Evolutionary conservation across 2,113 vertebrate genomes (phyloP).

Genomic region (Sialia sialis): DNA sequence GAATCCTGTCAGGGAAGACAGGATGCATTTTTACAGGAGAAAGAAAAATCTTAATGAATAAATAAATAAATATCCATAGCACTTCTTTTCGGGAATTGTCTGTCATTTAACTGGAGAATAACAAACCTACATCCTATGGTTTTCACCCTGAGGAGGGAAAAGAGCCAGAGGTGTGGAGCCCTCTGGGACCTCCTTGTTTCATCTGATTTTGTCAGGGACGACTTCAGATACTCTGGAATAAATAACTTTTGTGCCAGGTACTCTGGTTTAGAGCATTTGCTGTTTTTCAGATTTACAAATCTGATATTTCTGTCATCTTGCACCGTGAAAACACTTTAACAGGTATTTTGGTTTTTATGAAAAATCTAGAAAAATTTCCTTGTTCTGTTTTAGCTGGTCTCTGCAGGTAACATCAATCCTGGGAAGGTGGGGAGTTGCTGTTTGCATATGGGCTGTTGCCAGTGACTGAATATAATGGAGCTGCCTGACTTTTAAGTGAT

Average conservation of each 20-base stretch:
- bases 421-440: background rate
- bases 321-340: background rate
- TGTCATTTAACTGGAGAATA: background rate
- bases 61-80: background rate
- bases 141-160: background rate
- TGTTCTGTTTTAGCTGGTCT: background rate
- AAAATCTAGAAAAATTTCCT: background rate
- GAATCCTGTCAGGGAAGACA: background rate
- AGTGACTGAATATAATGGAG: background rate
- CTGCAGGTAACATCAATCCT: background rate
- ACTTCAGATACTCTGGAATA: background rate
- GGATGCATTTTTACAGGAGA: background rate
- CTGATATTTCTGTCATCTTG: background rate
- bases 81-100: background rate
- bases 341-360: background rate
- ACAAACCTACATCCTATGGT: background rate
- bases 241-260: background rate
- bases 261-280: background rate
- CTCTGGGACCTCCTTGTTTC: background rate
- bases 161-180: background rate
- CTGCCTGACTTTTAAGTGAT: background rate
- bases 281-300: background rate
- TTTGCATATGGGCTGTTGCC: background rate
- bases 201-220: background rate
- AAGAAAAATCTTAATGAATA: background rate